phyloP scores from a whole-genome alignment of 2,797 vertebrate genomes.

The Dermochelys coriacea region DNA sequence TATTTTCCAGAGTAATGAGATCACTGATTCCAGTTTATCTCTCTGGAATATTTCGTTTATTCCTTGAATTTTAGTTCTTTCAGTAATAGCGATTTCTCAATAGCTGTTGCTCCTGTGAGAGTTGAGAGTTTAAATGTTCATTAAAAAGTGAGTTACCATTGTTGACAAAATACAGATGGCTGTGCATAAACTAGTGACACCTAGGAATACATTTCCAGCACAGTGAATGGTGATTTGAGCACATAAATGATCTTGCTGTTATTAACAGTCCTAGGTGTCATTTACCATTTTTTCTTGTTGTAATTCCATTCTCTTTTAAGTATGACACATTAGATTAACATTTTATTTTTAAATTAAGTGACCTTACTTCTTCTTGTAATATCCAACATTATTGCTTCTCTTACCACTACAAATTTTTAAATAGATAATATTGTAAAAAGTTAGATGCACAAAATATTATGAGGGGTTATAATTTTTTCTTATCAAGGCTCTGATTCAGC shows the following conservation, averaged over 20 bases:
- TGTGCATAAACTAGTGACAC: slow-evolving; percentile 59
- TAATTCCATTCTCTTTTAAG: background rate
- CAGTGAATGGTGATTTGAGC: background rate
- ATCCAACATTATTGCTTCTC: background rate
- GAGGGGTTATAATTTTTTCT: background rate
- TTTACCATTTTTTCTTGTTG: slow-evolving; percentile 11
- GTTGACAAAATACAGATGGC: slow-evolving; percentile 77
- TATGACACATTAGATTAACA: slow-evolving; percentile 15
- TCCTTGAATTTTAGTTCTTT: slow-evolving; percentile 69
- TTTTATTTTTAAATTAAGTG: slow-evolving; percentile 39
- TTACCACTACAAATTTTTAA: slow-evolving; percentile 32
- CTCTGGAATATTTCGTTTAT: slow-evolving; percentile 70
- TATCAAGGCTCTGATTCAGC: slow-evolving; percentile 45
- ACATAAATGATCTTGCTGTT: slow-evolving; percentile 14
- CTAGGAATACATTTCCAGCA: slow-evolving; percentile 49
- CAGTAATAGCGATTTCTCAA: slow-evolving; percentile 72
- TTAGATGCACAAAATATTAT: slow-evolving; percentile 31
- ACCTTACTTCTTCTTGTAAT: slow-evolving; percentile 2
- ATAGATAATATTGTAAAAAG: background rate
- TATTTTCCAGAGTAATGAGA: slow-evolving; percentile 74
- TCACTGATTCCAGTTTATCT: slow-evolving; percentile 63
- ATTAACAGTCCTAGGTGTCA: slow-evolving; percentile 8
- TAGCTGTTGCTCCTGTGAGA: slow-evolving; percentile 59
- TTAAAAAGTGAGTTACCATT: slow-evolving; percentile 76
- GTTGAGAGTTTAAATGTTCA: slow-evolving; percentile 72